Evolutionary conservation across 2,113 vertebrate species (phyloP).

Genomic region (Collichthys lucidus): DNA sequence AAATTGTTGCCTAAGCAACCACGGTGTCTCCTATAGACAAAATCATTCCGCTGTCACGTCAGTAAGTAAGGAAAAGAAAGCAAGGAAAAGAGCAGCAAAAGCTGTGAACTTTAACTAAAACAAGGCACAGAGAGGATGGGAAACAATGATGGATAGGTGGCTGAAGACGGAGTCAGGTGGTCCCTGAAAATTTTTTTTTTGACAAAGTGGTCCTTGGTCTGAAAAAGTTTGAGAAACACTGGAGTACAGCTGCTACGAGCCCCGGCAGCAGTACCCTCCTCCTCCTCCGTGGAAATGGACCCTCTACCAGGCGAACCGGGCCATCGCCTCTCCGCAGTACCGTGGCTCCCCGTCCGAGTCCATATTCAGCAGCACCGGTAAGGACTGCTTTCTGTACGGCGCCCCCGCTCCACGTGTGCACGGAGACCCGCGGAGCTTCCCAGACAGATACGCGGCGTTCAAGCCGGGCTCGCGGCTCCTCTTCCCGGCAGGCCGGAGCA

Average conservation of each 20-base stretch:
- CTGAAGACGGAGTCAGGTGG: no score
- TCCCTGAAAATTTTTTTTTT: no score
- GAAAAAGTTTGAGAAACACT: no score
- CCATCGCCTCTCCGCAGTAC: neutral
- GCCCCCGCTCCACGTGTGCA: conserved; percentile 2
- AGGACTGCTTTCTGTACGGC: conserved; percentile 82
- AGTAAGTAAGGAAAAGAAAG: no score
- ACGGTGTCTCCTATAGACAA: no score
- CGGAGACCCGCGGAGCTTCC: conserved; percentile 49
- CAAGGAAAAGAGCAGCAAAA: no score
- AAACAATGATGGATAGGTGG: no score
- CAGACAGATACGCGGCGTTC: neutral
- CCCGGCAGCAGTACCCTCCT: conserved; percentile 16
- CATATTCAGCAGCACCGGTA: conserved; percentile 65
- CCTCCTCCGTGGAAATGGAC: conserved; percentile 88
- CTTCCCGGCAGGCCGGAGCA: conserved; percentile 84
- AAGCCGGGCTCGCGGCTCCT: conserved; percentile 25
- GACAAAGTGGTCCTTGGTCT: no score
- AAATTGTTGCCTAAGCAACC: no score
- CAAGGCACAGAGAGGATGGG: no score
- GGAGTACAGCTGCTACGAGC: conserved; percentile 48
- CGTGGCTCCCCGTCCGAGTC: neutral
- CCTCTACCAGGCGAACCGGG: conserved; percentile 81
- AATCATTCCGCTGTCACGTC: no score
- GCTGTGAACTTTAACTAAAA: no score